Base-by-base conservation (phyloP, 92 coral and sea anemone species). In the Zoanthus gigantus region DNA sequence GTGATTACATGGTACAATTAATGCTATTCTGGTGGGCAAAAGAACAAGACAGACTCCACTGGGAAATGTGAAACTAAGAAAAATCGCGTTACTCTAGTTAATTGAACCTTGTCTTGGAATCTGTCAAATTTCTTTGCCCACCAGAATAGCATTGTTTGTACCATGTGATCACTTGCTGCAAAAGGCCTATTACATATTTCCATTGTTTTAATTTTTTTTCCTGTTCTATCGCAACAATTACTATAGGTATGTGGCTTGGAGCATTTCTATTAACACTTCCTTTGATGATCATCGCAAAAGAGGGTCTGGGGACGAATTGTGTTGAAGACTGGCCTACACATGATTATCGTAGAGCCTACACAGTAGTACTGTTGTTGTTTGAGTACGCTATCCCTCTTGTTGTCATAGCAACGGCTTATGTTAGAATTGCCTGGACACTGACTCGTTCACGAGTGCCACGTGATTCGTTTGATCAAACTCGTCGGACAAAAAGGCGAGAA, bases 361-460 rank as follows among this genome's bases (percentile, higher is more conserved):
- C 85, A 45, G 74, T 81, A 23, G 85, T 61, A 5, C 58, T 81
- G 47, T 15, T 81, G 34, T 10, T 81, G 17, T 28, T 81, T 5
- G 63, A 81, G 75, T 81, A 81, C 75, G 85, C 85, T 11, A 31
- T 81, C n/a, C 85, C 85, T 44, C 58, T 81, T 32, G 85, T 66
- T 66, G 47, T 81, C 63, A 81, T 81, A 66, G 75, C 57, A 42
- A 81, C 85, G 52, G 85, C 85, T 30, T 81, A 81, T 23, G 63
- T 68, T 44, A 81, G 85, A 44, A 81, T 81, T 12, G 85, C 74
- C 6, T 13, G 46, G 63, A 74, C 48, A 14, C 46, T 81, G 16
- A 81, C 44, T 45, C 75, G 85, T 15, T 66, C 75, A 6, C 85
- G 75, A 12, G 18, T 81, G 58, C 75, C 85, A 0, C 9, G 61